These are phyloP conservation scores for Dugesia japonica DNA, from an alignment of 2,888 invertebrate genomes.

Conservation along the genomic window DNA sequence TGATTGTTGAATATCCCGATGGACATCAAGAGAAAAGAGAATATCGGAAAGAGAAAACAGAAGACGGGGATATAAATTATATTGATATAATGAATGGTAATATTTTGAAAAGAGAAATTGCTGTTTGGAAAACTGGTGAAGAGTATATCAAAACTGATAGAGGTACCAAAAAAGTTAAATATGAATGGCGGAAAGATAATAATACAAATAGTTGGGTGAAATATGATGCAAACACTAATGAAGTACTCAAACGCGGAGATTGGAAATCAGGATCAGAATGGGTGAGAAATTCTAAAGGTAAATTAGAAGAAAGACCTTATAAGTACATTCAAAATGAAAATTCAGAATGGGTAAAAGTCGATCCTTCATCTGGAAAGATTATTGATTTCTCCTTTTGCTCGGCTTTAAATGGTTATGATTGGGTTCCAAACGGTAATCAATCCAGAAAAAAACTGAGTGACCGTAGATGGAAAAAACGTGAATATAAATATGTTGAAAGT, in stretches of 20 bases:
- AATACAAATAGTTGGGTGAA: not conserved
- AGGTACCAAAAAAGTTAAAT: not conserved
- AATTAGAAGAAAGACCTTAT: constrained; percentile 4
- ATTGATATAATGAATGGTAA: not conserved
- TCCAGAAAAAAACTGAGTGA: not conserved
- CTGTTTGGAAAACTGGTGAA: not conserved
- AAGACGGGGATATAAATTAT: not conserved
- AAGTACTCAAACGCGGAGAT: not conserved
- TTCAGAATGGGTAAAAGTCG: not conserved
- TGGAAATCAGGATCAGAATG: constrained; percentile 3
- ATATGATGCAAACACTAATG: not conserved
- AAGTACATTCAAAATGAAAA: not conserved
- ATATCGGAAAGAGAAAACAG: not conserved
- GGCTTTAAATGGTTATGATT: not conserved
- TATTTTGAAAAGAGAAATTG: not conserved
- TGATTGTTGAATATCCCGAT: constrained; percentile 8
- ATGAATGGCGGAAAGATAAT: not conserved
- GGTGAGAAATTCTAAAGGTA: not conserved
- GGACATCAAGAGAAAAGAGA: not conserved
- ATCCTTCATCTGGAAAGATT: not conserved
- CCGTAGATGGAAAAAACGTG: constrained; percentile 6
- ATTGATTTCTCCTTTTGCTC: not conserved
- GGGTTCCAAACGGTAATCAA: not conserved
- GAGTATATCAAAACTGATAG: not conserved
- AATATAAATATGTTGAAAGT: not conserved